A percentile compares a stretch with the other conserved stretches of the same genome.
Conservation (phyloP, 2,113 vertebrate species). For the Tonatia bakeri region DNA sequence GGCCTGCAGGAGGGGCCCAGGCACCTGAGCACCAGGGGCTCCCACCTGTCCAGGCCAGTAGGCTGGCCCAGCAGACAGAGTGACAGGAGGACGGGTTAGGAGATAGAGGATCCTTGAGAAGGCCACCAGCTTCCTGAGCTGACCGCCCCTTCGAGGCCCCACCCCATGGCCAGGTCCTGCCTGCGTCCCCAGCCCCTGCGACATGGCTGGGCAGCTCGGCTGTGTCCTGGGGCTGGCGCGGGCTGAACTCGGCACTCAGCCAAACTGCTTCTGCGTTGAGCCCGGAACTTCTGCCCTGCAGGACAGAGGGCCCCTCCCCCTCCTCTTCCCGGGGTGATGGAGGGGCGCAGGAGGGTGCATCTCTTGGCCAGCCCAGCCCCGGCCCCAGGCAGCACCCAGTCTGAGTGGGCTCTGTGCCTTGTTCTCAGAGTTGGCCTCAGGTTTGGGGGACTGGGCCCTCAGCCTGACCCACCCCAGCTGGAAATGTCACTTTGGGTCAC, state of each 20-base stretch:
- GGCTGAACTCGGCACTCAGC: fast-evolving
- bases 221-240: background rate
- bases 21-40: fast-evolving
- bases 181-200: background rate
- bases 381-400: fast-evolving
- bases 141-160: background rate
- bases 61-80: background rate
- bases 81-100: fast-evolving
- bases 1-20: background rate
- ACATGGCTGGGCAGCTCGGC: background rate
- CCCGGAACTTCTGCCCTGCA: fast-evolving
- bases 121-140: background rate
- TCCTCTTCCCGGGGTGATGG: fast-evolving
- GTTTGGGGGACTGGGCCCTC: background rate
- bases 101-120: background rate
- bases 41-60: background rate
- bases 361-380: background rate
- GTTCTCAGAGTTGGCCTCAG: background rate
- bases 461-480: background rate
- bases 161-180: fast-evolving
- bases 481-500: background rate
- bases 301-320: fast-evolving
- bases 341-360: fast-evolving
- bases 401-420: background rate
- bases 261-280: background rate